A percentile compares a stretch with the other conserved stretches of the same genome.
These are phyloP conservation scores for Xenotilapia leptura DNA, from an alignment of 2,113 vertebrate genomes.

Conservation along the genomic window DNA sequence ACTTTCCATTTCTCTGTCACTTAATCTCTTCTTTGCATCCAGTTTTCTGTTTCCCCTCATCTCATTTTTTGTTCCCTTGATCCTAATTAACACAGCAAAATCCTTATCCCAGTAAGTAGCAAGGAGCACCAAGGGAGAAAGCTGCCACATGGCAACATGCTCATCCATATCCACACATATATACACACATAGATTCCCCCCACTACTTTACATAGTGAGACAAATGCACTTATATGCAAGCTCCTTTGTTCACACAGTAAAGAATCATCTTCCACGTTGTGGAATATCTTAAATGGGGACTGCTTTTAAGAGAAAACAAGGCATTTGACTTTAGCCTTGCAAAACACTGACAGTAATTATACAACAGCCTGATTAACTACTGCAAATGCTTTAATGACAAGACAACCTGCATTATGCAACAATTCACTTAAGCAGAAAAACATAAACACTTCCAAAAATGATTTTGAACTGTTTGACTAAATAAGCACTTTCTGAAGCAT, in stretches of 20 bases:
- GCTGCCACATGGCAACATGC: not conserved
- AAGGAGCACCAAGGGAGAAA: constrained; percentile 9
- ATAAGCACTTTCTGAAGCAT: not conserved
- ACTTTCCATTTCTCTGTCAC: not conserved
- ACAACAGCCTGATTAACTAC: not conserved
- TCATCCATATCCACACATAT: not conserved
- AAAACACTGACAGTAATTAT: not conserved
- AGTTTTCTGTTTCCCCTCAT: not conserved
- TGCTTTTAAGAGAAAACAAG: not conserved
- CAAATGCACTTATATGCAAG: not conserved
- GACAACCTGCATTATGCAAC: not conserved
- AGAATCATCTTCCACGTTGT: not conserved
- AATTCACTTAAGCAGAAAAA: not conserved
- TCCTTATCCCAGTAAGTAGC: not conserved
- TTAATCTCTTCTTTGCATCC: not conserved
- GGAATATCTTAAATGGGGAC: not conserved
- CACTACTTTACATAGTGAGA: not conserved
- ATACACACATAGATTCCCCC: not conserved
- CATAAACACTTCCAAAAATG: not conserved
- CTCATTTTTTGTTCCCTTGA: not conserved
- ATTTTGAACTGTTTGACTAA: not conserved
- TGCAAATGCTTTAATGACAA: not conserved
- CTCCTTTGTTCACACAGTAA: not conserved
- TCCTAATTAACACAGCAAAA: constrained; percentile 30
- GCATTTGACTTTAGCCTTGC: not conserved